Evolutionary conservation across 2,888 invertebrate genomes (phyloP), one percentile per base, ranked within the genome.

Genomic region (Athalia rosae): DNA sequence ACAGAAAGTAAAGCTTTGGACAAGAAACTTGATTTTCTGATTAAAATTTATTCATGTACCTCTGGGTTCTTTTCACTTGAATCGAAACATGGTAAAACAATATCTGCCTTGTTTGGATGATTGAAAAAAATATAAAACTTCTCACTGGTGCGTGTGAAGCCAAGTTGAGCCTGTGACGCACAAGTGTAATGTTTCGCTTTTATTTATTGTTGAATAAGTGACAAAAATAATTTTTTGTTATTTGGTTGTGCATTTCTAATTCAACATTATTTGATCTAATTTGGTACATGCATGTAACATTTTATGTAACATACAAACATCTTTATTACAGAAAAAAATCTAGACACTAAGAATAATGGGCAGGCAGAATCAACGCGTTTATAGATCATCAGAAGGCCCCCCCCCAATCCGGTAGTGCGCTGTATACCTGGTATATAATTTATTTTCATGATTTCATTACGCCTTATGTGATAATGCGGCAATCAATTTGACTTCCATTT

Each of bases 321-420:
- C 84, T 89, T 89, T 89, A 87, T 89, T 89, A 78, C 89, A 89
- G 89, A 88, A 83, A 86, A 86, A 82, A 86, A 81, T 89, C 85
- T 89, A 88, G 87, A 89, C 84, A 85, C 89, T 89, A 89, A 89
- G 87, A 87, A 88, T 87, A 89, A 88, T 84, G 89, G 88, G 83
- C 87, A 88, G 87, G 88, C 89, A 83, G 89, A 89, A 89, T 89
- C 89, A 85, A 90, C 89, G 85, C 87, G 84, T 89, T 89, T 90
- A 86, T 90, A 89, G 86, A 87, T 85, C 86, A 87, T 83, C 88
- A 85, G 81, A 85, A 87, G 88, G 87, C 85, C 84, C 84, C 83
- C 83, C 85, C 83, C 28, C 28, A 28, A 83, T 83, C 86, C 86
- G 87, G 87, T 87, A 87, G 85, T 87, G 82, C 83, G 88, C 88